Evolutionary conservation across 2,113 vertebrate genomes (phyloP), one percentile per base, ranked within the genome.

Genomic region (Crotalus horridus): DNA sequence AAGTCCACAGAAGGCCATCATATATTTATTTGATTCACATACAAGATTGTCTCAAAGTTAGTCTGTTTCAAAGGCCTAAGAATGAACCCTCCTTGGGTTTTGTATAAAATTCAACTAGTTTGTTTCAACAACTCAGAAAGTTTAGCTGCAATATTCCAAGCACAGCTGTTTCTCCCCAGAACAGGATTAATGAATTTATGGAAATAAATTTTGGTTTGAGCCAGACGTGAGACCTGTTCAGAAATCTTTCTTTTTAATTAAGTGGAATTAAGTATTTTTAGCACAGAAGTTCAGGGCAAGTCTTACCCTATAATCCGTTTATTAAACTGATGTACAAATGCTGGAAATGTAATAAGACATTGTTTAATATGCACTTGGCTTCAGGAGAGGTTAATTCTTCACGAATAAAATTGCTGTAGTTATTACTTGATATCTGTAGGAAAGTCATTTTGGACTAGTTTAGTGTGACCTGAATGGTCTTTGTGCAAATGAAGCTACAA

Each of bases 251-350:
- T 93, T 74, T 88, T 39, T 59, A 90, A 89, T 85, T 74, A 86
- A 90, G 17, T 85, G n/a, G 69, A 23, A 39, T 85, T 64, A 43
- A 51, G 87, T 12, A 43, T 92, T n/a, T 89, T 94, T 90, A 61
- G 5, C 91, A 89, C 51, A 91, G 2, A 55, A 86, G 0, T 56
- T 55, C 87, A 93, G 88, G 94, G n/a, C 8, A 39, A 23, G 2
- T 54, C 53, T 94, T 59, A 93, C 90, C 20, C 33, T 87, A 64
- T 21, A 90, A 92, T 91, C 17, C 87, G 33, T 90, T 90, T 81
- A 89, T 93, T 93, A 89, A 48, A 1, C n/a, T 92, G 61, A 92
- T 87, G 13, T 21, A 56, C 53, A 95, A 92, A 92, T 91, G 11
- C 48, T 90, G 26, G 88, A 7, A 53, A 94, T 89, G 89, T 90